Base-by-base conservation (phyloP, 2,888 invertebrate species). In the Molanna angustata region DNA sequence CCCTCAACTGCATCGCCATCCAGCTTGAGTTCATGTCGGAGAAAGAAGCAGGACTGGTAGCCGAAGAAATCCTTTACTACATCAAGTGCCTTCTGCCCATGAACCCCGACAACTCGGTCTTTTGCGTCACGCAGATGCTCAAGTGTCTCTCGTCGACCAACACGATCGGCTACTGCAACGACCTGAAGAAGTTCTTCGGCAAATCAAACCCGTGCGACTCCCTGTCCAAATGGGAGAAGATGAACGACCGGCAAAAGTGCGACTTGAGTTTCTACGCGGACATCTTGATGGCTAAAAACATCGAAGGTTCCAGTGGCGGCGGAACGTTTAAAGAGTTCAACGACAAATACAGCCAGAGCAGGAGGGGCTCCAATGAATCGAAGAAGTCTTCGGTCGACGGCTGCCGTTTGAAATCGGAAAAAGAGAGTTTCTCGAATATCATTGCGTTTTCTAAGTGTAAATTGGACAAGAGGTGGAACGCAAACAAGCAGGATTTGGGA, bases 61-160 rank as follows among this genome's bases (percentile, higher is more conserved):
- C 90, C 0, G 92, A 94, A 70, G 93, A 94, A 69, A 74, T 93
- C 13, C 73, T 94, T 1, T 78, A 76, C 61, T 92, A 90, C 65
- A 72, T 91, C 4, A 84, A 85, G 63, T 79, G 82, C 0, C 84
- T 87, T 1, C 84, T 92, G 66, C 72, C 79, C 7, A 65, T 90
- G 31, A 85, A 88, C 49, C 82, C 90, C 0, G 82, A 84, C 1
- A 70, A 75, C 3, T 83, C 88, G 0, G 83, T 92, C 0, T 78
- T 81, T 54, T 88, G 88, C 67, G 85, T 92, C 1, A 86, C 89
- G 31, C 91, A 91, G 67, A 74, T 90, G 2, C 62, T 84, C 1
- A 85, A 89, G 71, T 86, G 88, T 60, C 69, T 90, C 3, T 91
- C 90, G 66, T 81, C 86, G 1, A 87, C 87, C 0, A 90, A 91